These are phyloP conservation scores for Strix aluco DNA, from an alignment of 2,113 vertebrate species.

Conservation along the genomic window DNA sequence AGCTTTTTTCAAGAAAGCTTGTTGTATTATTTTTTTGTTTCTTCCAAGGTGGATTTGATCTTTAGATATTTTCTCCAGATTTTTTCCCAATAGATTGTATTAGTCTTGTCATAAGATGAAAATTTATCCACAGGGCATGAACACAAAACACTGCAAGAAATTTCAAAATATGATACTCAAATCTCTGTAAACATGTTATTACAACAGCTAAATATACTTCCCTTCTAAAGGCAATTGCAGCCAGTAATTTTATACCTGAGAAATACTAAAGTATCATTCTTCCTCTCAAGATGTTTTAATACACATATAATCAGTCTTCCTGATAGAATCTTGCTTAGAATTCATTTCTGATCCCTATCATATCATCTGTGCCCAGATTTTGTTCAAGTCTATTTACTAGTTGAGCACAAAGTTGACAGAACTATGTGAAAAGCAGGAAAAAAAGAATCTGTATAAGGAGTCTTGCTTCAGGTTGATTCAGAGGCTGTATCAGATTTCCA, in stretches of 20 bases:
- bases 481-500: constrained; percentile 8
- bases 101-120: background rate
- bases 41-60: background rate
- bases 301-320: background rate
- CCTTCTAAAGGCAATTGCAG: background rate
- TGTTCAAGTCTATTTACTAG: background rate
- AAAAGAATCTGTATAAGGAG: background rate
- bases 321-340: background rate
- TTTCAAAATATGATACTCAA: background rate
- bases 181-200: background rate
- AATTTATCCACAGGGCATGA: background rate
- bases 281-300: background rate
- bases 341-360: background rate
- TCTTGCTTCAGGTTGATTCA: background rate
- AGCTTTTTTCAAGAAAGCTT: background rate
- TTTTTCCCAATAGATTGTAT: background rate
- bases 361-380: background rate
- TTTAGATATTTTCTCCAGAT: background rate
- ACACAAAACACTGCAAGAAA: background rate
- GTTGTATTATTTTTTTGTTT: background rate
- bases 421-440: background rate
- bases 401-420: background rate
- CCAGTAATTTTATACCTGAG: background rate
- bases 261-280: background rate
- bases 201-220: background rate